Evolutionary conservation across 1,140 invertebrate genomes (phyloP).

Genomic region (Heterodera schachtii): DNA sequence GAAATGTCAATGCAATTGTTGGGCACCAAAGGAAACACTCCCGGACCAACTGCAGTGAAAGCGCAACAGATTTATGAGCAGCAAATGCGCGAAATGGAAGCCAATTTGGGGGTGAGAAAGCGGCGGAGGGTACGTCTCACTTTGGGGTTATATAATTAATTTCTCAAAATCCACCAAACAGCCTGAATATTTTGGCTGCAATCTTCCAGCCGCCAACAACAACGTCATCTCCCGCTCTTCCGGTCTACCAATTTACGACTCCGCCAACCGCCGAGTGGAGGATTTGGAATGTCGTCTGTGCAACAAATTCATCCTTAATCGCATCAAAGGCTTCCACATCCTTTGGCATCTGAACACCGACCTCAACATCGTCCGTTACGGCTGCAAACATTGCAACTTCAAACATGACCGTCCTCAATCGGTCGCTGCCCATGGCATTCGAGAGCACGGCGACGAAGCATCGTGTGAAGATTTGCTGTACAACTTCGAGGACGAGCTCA

Average conservation of each 20-base stretch:
- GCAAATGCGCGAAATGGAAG: constrained; percentile 41
- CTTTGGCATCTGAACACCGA: constrained; percentile 60
- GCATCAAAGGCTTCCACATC: constrained; percentile 63
- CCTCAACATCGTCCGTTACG: constrained; percentile 60
- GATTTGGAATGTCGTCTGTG: constrained; percentile 57
- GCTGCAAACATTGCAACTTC: constrained; percentile 55
- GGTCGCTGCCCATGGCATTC: constrained; percentile 56
- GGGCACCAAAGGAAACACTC: constrained; percentile 58
- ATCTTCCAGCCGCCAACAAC: neutral
- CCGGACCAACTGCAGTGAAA: constrained; percentile 55
- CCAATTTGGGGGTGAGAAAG: constrained; percentile 34
- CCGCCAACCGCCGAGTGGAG: constrained; percentile 39
- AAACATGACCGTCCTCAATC: constrained; percentile 61
- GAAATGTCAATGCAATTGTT: constrained; percentile 64
- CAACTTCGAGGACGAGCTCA: constrained; percentile 59
- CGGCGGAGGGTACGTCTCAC: constrained; percentile 22
- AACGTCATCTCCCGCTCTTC: neutral
- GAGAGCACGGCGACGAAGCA: constrained; percentile 54
- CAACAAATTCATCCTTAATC: constrained; percentile 44
- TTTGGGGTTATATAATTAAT: neutral
- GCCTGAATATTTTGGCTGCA: constrained; percentile 6
- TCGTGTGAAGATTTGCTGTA: constrained; percentile 52
- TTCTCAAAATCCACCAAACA: neutral
- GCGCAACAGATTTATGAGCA: constrained; percentile 50
- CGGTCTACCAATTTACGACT: constrained; percentile 15